A percentile compares a stretch with the other conserved stretches of the same genome.
These are phyloP conservation scores for Drosophila dives DNA, from an alignment of 2,888 invertebrate genomes.

Conservation along the genomic window DNA sequence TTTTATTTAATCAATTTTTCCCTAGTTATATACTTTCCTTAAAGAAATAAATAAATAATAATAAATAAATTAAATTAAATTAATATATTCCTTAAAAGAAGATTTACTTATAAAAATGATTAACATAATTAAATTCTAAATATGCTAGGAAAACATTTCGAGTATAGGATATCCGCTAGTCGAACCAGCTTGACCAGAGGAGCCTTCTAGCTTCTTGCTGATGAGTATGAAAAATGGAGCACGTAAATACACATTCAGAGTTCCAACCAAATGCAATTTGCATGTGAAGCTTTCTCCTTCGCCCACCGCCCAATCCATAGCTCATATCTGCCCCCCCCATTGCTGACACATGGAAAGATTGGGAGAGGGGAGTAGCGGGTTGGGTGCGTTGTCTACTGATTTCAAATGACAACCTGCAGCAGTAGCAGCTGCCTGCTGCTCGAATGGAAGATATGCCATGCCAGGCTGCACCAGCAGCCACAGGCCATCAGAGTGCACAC, in stretches of 20 bases:
- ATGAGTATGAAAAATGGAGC: conserved; percentile 53
- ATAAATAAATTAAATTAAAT: too few species aligned
- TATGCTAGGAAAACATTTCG: neutral
- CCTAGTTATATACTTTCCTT: neutral
- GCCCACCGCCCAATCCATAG: neutral
- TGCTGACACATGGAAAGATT: neutral
- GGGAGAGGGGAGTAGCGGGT: too few species aligned
- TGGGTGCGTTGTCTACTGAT: conserved; percentile 57
- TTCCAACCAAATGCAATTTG: conserved; percentile 45
- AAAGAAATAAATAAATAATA: too few species aligned
- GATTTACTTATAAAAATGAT: too few species aligned
- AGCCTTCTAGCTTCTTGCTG: conserved; percentile 15
- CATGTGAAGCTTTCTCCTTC: conserved; percentile 18
- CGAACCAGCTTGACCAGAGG: neutral
- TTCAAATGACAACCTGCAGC: conserved; percentile 67
- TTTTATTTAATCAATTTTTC: neutral
- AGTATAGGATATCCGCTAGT: neutral
- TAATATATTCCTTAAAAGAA: too few species aligned
- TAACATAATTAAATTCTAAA: too few species aligned
- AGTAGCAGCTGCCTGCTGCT: conserved; percentile 26
- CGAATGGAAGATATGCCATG: conserved; percentile 55
- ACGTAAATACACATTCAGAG: conserved; percentile 23
- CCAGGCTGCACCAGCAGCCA: conserved; percentile 49
- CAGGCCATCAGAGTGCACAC: conserved; percentile 72
- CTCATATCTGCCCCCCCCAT: neutral